Evolutionary conservation across 2,888 invertebrate genomes (phyloP), one percentile per base, ranked within the genome.

Genomic region (Julus scandinavius): DNA sequence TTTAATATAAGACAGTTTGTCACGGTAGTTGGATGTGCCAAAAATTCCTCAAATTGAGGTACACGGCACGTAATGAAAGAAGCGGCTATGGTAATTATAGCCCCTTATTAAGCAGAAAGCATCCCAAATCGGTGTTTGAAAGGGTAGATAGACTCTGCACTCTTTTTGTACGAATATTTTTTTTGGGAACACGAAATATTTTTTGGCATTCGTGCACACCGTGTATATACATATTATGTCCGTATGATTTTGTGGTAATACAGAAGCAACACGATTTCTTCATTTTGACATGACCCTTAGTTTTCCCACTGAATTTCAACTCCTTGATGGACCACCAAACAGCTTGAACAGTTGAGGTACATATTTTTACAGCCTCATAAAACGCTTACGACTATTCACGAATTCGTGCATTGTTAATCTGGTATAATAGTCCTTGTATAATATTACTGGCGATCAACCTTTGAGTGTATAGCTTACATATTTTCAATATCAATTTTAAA

Each of bases 31-130:
- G 72, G 72, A 72, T 72, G 72, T 72, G 29, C 72, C 72, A 7
- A 72, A 72, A 29, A 72, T 29, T 72, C 72, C 29, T 29, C 72
- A 72, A 72, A 29, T 72, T 29, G 72, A 72, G 29, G 72, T 72
- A 72, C 72, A n/a, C n/a, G 63, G n/a, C 63, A 63, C 17, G 63
- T 20, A 63, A 63, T 63, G 72, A 72, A 72, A 72, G 72, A n/a
- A 72, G 72, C 72, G 29, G 72, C 72, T n/a, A 72, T 72, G 72
- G 72, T 72, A 72, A 72, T 72, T 72, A 72, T 29, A 29, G 72
- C 29, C 45, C 29, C 72, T 72, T 72, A 72, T 72, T 72, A 72
- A 29, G 72, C 72, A 72, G 72, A 72, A 72, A 72, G 72, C 72
- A 72, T 72, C 72, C 11, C 72, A 72, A 72, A 72, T 29, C 7